Evolutionary conservation across 2,888 invertebrate genomes (phyloP).

Genomic region (Tachystola acroxantha): DNA sequence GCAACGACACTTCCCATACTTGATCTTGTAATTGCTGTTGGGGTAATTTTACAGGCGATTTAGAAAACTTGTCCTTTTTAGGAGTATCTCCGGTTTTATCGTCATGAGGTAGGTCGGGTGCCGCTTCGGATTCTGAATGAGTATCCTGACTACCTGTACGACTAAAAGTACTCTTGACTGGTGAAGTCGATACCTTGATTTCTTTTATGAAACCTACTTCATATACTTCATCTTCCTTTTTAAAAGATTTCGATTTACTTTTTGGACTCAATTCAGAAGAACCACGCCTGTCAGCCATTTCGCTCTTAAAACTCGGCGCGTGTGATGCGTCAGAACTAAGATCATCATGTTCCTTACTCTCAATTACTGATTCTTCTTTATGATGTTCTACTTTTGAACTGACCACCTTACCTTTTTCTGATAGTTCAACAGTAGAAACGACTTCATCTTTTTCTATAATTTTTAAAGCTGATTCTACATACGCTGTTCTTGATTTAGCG

Average conservation of each 20-base stretch:
- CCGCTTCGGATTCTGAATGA: conserved; percentile 75
- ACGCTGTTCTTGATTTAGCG: conserved; percentile 53
- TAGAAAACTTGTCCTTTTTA: conserved; percentile 50
- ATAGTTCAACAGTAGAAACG: conserved; percentile 59
- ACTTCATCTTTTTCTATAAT: conserved; percentile 68
- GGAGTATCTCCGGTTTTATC: conserved; percentile 57
- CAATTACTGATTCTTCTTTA: conserved; percentile 67
- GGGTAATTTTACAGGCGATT: conserved; percentile 65
- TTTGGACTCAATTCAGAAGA: conserved; percentile 65
- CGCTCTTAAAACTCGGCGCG: conserved; percentile 65
- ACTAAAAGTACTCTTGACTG: conserved; percentile 69
- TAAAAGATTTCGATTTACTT: conserved; percentile 68
- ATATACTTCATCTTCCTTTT: conserved; percentile 68
- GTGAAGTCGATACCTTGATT: conserved; percentile 73
- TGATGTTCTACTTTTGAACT: conserved; percentile 67
- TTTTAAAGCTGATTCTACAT: conserved; percentile 62
- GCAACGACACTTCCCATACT: conserved; percentile 65
- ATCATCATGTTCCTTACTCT: conserved; percentile 71
- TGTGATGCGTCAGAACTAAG: conserved; percentile 70
- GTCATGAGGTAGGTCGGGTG: conserved; percentile 71
- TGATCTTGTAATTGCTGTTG: conserved; percentile 66
- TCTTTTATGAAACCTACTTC: conserved; percentile 75
- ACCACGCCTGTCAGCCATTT: conserved; percentile 53
- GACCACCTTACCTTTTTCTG: conserved; percentile 67
- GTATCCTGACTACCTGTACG: conserved; percentile 76